Evolutionary conservation across 1,140 invertebrate genomes (phyloP), one percentile per base, ranked within the genome.

Genomic region (Heliconius hewitsoni): DNA sequence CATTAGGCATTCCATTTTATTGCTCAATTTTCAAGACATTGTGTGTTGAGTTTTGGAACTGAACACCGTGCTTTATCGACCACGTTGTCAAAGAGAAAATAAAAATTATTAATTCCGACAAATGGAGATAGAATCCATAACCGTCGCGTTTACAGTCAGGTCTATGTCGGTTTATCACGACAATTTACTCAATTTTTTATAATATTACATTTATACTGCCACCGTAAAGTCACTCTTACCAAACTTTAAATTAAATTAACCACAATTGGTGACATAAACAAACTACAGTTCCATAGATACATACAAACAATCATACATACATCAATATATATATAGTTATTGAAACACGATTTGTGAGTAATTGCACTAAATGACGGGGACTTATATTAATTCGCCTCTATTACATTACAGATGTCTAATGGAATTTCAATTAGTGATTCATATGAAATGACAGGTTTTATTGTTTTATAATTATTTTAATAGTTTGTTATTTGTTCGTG

Each of bases 401-500:
- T 66, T 66, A 66, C 27, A 30, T 66, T 66, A 16, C 60, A 66
- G 60, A 66, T 66, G 60, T 66, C 60, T 66, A 66, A 66, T 66
- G 60, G 60, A 66, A 66, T 66, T 66, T 66, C 60, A 66, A 66
- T 66, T 66, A 66, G 27, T 66, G 60, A 66, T 27, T 27, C 60
- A 30, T 66, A 57, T 16, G 27, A 30, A 66, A 66, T 30, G 60
- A 66, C 60, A 66, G 27, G 60, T 66, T 66, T 66, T 66, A 66
- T 66, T 66, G 60, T 75, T 75, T 76, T 76, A 76, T 37, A 72
- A 39, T 72, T 76, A 16, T 37, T 37, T 37, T 37, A 3, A 75
- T 52, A 19, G 27, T 19, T 60, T 34, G 34, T 66, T 76, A 70
- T 66, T 55, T 34, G 18, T 2, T 8, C 34, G 18, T 16, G 42